Evolutionary conservation across 2,113 vertebrate genomes (phyloP), one percentile per base, ranked within the genome.

Genomic region (Dipodomys spectabilis): DNA sequence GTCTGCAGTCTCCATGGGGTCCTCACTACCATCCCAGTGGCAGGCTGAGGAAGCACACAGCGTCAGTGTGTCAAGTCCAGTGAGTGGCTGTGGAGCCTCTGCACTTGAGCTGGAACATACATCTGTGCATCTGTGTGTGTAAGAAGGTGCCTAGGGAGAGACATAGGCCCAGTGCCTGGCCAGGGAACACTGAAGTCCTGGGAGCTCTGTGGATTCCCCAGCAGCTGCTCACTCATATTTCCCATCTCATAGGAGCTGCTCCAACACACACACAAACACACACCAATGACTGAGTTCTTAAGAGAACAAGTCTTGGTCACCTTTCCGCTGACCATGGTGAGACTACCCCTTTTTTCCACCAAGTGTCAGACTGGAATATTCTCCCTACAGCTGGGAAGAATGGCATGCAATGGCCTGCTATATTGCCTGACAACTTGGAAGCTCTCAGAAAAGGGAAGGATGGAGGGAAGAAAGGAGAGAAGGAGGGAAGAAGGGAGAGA

Each of bases 161-260:
- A 91, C 78, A 64, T 25, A 25, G 81, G 71, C 90, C 80, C 53
- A 12, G 77, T 65, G 64, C 83, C 71, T 85, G 15, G 28, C 35
- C 12, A 2, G 85, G 86, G 90, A 71, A 91, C 45, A 19, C 88
- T 72, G 90, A 78, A 89, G 68, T 88, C 77, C 79, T 22, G 39
- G 60, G 28, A 78, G 90, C 75, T 64, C n/a, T 5, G 6, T 25
- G 7, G 44, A 62, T 8, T 68, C 72, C 90, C n/a, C 23, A 11
- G 68, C 45, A 49, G 88, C 93, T 25, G 49, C 89, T 11, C 6
- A 18, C 87, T 91, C 94, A 93, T 78, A 89, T 89, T 91, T 92
- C 83, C 93, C 95, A 83, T 88, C 68, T 87, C 0, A 1, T 44
- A 44, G n/a, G 71, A 89, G 39, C 72, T 73, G 39, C 2, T 32